Evolutionary conservation across 2,888 invertebrate genomes (phyloP), one percentile per base, ranked within the genome.

Genomic region (Biston betularia): DNA sequence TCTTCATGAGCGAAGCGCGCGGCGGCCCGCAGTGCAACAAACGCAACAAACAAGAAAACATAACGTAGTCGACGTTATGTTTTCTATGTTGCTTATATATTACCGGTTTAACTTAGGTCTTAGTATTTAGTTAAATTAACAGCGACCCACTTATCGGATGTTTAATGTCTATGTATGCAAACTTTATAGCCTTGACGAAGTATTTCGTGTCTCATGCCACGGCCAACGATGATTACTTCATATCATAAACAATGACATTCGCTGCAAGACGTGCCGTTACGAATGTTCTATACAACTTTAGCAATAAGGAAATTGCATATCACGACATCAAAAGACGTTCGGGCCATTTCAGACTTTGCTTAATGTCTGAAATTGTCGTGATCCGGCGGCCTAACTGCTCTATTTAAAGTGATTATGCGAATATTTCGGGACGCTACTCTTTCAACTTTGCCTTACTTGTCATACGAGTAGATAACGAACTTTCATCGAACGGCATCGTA

Each of bases 291-390:
- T 65, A 69, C 57, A 74, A 74, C 68, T 72, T 73, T 57, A 59
- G 57, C 70, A 65, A 67, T 72, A 71, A 75, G 75, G 72, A 73
- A 70, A 75, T 81, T 80, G 81, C 78, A 80, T 81, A 81, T 80
- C 73, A 68, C 70, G 70, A 68, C 68, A 63, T 66, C 70, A 69
- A 79, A 80, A 77, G 80, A 78, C 78, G 77, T 73, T 70, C 73
- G 72, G 78, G 72, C 79, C 74, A 75, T 79, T 78, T 76, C 72
- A 74, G 75, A 75, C 72, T 74, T 75, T 71, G 73, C 77, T 74
- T 82, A 81, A 84, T 81, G 78, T 76, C 73, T 74, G 73, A 74
- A 77, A 77, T 76, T 77, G 76, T 75, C 77, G 81, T 82, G 81
- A 81, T 79, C 77, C 75, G 74, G 74, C 74, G 72, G 72, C 75